phyloP scores from a whole-genome alignment of 2,797 vertebrate genomes.

The Rallus crepitans region DNA sequence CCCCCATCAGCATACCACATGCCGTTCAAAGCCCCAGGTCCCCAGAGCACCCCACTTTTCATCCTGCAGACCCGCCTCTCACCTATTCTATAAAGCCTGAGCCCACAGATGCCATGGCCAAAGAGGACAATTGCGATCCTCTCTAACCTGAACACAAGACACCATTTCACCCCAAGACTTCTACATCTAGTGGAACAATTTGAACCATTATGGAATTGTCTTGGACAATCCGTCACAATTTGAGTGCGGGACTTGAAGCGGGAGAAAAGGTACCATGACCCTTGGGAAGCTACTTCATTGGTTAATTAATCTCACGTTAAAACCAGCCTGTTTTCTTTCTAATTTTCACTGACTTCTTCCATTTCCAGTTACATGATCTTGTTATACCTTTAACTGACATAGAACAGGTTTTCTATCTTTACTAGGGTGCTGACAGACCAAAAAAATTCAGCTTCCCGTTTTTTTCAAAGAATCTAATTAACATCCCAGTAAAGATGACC shows the following conservation, averaged over 20 bases:
- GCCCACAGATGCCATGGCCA: background rate
- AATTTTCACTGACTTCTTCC: background rate
- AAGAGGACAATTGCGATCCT: accelerated
- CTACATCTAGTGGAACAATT: background rate
- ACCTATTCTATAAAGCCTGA: background rate
- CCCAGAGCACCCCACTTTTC: background rate
- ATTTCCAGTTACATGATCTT: background rate
- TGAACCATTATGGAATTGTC: background rate
- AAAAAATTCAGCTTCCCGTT: background rate
- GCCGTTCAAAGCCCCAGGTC: background rate
- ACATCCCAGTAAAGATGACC: background rate
- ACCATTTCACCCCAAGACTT: accelerated
- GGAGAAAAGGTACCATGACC: background rate
- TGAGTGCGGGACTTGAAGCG: background rate
- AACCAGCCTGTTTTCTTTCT: background rate
- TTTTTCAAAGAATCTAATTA: conserved; percentile 34
- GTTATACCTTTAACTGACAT: background rate
- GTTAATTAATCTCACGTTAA: conserved; percentile 19
- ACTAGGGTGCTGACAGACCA: conserved; percentile 6
- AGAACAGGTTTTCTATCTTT: conserved; percentile 18
- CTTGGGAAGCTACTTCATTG: background rate
- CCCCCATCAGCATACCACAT: accelerated
- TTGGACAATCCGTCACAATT: background rate
- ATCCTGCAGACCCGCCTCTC: no score
- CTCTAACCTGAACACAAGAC: accelerated